Conservation (phyloP, 2,888 invertebrate genomes). For the Hirtodrosophila histrioides region DNA sequence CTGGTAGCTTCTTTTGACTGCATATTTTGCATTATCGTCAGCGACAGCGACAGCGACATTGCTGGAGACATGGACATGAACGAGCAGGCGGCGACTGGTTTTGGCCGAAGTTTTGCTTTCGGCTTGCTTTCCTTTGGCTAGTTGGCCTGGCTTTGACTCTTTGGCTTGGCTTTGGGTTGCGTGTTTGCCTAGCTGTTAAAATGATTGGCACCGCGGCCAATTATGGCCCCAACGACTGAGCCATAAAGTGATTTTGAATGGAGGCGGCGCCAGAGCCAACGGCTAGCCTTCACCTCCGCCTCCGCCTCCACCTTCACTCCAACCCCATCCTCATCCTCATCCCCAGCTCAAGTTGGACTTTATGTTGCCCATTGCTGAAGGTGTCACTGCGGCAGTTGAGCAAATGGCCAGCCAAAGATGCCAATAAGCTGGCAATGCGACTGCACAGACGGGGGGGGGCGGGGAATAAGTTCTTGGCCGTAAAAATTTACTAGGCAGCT, state of each 20-base stretch:
- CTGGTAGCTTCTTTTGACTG: conserved; percentile 48
- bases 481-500: conserved; percentile 42
- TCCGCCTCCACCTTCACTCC: neutral
- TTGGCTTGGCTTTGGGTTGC: conserved; percentile 39
- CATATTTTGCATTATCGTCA: conserved; percentile 72
- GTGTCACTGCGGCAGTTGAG: conserved; percentile 66
- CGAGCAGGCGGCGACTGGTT: conserved; percentile 36
- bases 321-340: neutral
- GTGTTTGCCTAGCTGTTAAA: conserved; percentile 78
- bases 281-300: no score
- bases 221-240: conserved; percentile 64
- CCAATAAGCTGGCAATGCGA: conserved; percentile 30
- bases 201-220: conserved; percentile 76
- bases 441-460: neutral
- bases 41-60: conserved; percentile 39
- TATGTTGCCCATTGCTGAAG: conserved; percentile 36
- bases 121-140: neutral
- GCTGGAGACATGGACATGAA: conserved; percentile 29
- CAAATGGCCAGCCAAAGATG: conserved; percentile 55
- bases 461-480: conserved; percentile 24
- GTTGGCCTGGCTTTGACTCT: neutral
- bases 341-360: conserved; percentile 11
- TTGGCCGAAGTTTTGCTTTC: conserved; percentile 13
- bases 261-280: conserved; percentile 64
- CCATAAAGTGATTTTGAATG: conserved; percentile 74